These are phyloP conservation scores for Synaphobranchus kaupii DNA, from an alignment of 2,797 vertebrate species.

Conservation along the genomic window DNA sequence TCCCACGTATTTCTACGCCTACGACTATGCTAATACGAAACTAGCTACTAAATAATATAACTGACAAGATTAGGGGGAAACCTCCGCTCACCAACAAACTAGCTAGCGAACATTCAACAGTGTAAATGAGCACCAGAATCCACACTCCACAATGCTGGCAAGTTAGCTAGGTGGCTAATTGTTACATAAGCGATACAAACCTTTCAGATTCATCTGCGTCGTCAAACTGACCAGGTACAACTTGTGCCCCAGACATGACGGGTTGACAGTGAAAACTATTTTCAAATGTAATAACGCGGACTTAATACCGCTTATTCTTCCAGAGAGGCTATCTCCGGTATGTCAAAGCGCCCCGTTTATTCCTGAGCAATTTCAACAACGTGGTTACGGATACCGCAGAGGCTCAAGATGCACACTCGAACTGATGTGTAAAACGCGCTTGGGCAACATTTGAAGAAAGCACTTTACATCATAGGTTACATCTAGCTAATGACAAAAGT, in stretches of 20 bases:
- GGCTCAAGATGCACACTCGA: not conserved
- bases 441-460: not conserved
- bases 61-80: not conserved
- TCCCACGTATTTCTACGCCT: not conserved
- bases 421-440: constrained; percentile 9
- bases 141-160: not conserved
- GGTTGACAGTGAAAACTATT: not conserved
- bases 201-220: constrained; percentile 78
- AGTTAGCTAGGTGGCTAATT: not conserved
- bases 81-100: not conserved
- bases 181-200: constrained; percentile 54
- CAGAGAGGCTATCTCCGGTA: not conserved
- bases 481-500: too few relatives aligned
- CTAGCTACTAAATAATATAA: too few relatives aligned
- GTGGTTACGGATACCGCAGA: constrained; percentile 19
- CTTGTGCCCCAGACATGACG: constrained; percentile 45
- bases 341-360: not conserved
- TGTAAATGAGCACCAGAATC: not conserved
- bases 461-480: too few relatives aligned
- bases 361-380: not conserved
- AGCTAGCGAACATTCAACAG: not conserved
- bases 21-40: not conserved
- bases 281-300: not conserved
- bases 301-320: not conserved
- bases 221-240: constrained; percentile 86